Evolutionary conservation across 2,797 vertebrate species (phyloP), one percentile per base, ranked within the genome.

Genomic region (Manis crassicaudata): DNA sequence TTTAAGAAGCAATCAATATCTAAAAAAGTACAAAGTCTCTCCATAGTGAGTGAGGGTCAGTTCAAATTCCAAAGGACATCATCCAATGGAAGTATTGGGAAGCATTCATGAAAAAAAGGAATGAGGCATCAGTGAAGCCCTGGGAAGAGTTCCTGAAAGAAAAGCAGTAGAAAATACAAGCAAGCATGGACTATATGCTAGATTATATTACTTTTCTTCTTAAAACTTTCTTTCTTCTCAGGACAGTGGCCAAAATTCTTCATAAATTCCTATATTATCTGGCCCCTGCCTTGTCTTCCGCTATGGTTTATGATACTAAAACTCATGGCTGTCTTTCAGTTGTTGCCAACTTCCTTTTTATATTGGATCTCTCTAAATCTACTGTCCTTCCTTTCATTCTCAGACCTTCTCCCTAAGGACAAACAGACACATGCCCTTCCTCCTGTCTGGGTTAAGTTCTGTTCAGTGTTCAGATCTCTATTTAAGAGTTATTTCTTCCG

Each of bases 1-100:
- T 96, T 88, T 67, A 82, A 95, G 72, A 85, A 40, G 6, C 27
- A 67, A 54, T 86, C 75, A 94, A 54, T 35, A 77, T 12, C 23
- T 87, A 54, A 87, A 93, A 68, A 70, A 70, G 29, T 58, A 6
- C 14, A 76, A 65, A 76, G 6, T 0, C 37, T 77, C 58, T 95
- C 40, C 3, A 13, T 18, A 46, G 4, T 70, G 54, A 56, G 27
- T 65, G 16, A 86, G 2, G 12, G 65, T 67, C 84, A 20, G 65
- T 77, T 72, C 10, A 81, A 17, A 52, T 56, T 92, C 23, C 68
- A 43, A 72, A 84, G 67, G 32, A 87, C 3, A 72, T 20, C 6
- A 35, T 62, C 76, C 46, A 20, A 35, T 43, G 23, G 35, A 95
- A 76, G 10, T 52, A 63, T 16, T 86, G 43, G 35, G n/a, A 91